Conservation (phyloP, 2,888 invertebrate species). For the Sarcophaga rosellei region DNA sequence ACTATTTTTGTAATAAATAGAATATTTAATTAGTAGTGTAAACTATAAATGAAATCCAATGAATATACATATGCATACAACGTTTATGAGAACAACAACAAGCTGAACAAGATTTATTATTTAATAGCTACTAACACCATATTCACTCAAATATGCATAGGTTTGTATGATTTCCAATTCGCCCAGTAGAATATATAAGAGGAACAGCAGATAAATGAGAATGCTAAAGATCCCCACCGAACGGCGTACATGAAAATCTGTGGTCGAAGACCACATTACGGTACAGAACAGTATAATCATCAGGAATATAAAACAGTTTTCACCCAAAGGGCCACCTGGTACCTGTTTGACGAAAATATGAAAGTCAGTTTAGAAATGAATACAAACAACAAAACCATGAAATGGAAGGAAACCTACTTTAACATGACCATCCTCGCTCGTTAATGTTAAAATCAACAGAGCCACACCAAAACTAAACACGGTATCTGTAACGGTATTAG, state of each 20-base stretch:
- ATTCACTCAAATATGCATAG: constrained; percentile 54
- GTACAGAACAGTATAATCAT: constrained; percentile 65
- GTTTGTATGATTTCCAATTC: constrained; percentile 69
- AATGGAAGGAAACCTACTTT: constrained; percentile 22
- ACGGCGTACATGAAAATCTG: constrained; percentile 71
- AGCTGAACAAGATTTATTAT: neutral
- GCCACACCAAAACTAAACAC: constrained; percentile 68
- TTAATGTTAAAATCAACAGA: constrained; percentile 63
- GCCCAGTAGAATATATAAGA: constrained; percentile 63
- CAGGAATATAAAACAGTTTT: constrained; percentile 72
- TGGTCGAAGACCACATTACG: constrained; percentile 70
- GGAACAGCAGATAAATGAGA: constrained; percentile 64
- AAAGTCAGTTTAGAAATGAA: neutral
- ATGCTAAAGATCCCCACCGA: constrained; percentile 66
- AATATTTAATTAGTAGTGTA: too few species aligned
- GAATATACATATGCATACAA: too few species aligned
- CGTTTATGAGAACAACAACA: too few species aligned
- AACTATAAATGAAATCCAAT: too few species aligned
- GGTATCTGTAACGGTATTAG: constrained; percentile 58
- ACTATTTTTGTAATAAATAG: too few species aligned
- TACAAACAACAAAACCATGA: neutral
- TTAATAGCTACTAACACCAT: constrained; percentile 17
- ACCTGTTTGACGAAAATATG: constrained; percentile 48
- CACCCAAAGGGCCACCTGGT: constrained; percentile 71
- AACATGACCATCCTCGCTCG: constrained; percentile 24